Conservation (phyloP, 1,140 invertebrate species). For the Cardiocondyla obscurior region DNA sequence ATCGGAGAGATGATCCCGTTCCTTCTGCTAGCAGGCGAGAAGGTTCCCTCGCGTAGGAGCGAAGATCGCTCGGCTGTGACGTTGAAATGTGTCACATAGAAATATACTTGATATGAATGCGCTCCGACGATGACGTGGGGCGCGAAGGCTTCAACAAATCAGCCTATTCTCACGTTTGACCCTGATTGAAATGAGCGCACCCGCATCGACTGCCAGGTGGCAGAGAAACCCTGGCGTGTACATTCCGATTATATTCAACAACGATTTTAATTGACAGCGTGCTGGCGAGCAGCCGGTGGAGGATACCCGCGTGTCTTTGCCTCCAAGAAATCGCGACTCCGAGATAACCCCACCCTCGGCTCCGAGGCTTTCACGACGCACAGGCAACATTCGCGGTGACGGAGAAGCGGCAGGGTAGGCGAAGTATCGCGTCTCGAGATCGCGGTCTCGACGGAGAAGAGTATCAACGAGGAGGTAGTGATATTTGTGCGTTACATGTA, state of each 20-base stretch:
- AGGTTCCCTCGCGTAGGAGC: background rate
- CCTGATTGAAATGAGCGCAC: no score
- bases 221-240: no score
- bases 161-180: no score
- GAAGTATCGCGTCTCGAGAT: no score
- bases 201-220: no score
- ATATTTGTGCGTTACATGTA: constrained; percentile 47
- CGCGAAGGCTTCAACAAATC: background rate
- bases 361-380: background rate
- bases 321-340: constrained; percentile 36
- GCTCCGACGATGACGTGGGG: background rate
- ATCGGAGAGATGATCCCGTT: no score
- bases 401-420: background rate
- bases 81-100: background rate
- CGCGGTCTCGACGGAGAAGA: background rate
- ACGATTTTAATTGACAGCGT: no score
- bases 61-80: background rate
- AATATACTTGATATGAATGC: background rate
- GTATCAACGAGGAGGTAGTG: background rate
- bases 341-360: constrained; percentile 47
- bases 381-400: constrained; percentile 44
- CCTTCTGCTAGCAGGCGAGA: no score
- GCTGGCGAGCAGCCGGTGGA: background rate
- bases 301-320: constrained; percentile 32
- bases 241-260: no score